Evolutionary conservation across 2,888 invertebrate genomes (phyloP), one percentile per base, ranked within the genome.

Genomic region (Dolichomitus sp.): DNA sequence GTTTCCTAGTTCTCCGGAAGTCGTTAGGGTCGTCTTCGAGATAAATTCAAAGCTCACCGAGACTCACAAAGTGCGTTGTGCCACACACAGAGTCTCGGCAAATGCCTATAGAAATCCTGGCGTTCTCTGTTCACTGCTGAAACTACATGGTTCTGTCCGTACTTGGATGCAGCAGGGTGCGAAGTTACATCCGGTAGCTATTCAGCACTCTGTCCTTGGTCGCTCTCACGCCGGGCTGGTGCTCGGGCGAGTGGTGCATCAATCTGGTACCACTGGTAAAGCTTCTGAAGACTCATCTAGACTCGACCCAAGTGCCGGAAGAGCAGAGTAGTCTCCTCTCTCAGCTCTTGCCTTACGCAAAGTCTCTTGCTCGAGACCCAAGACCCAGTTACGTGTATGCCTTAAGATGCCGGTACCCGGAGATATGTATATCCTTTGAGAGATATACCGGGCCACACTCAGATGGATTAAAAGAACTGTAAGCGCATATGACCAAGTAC

Each of bases 41-140:
- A 79, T 73, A 79, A 84, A 86, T 83, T 81, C 77, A 79, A 85
- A 80, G 66, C 80, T 73, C 69, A 48, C 63, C 2, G 65, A 27
- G 45, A 65, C 23, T 27, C 40, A 9, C 33, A 14, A 40, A 37
- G 33, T 52, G 27, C 30, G 30, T 37, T 37, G 33, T 37, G 52
- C 19, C 19, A 12, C 19, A 12, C 30, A 45, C 59, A 50, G 50
- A 68, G 54, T 76, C 50, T 37, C 27, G 12, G 48, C 40, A 69
- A 77, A 77, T 19, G 27, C 52, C 37, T 61, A 37, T 37, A 37
- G 40, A 54, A 54, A 27, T 17, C n/a, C 40, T 40, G 27, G 37
- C 1, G 19, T 54, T 54, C 40, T 48, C 54, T 69, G 50, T 50
- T 45, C 45, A 40, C 19, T 68, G 50, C 42, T 59, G 50, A 37